These are phyloP conservation scores for Borostomias antarcticus DNA, from an alignment of 2,797 vertebrate species.

Conservation along the genomic window DNA sequence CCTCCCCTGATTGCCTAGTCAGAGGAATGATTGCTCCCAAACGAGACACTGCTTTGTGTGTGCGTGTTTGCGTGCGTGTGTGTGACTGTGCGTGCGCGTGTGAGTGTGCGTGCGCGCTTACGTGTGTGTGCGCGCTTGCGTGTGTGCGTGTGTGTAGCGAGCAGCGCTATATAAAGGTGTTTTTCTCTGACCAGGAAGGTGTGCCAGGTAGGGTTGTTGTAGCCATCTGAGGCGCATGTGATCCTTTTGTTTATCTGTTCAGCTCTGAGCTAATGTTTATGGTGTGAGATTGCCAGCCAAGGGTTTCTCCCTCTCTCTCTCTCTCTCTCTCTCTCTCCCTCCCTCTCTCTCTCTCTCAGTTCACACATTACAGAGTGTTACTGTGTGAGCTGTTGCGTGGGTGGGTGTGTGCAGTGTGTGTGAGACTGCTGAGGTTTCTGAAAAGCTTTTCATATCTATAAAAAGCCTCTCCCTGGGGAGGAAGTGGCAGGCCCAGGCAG, in stretches of 20 bases:
- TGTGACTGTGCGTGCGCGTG: neutral
- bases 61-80: neutral
- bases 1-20: neutral
- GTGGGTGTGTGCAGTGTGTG: slow-evolving; percentile 9
- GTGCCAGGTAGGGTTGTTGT: slow-evolving; percentile 1
- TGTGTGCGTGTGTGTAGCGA: neutral
- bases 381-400: neutral
- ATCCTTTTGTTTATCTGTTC: slow-evolving; percentile 31
- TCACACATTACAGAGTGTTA: slow-evolving; percentile 11
- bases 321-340: too few relatives aligned
- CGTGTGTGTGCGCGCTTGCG: neutral
- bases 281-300: slow-evolving; percentile 6
- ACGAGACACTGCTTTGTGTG: neutral
- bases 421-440: slow-evolving; percentile 42
- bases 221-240: slow-evolving; percentile 23
- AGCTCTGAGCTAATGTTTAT: slow-evolving; percentile 38
- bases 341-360: neutral
- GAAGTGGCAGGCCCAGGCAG: slow-evolving; percentile 52
- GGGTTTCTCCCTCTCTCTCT: too few relatives aligned
- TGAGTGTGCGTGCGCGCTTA: neutral
- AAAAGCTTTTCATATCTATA: slow-evolving; percentile 54
- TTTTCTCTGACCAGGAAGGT: neutral
- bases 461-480: slow-evolving; percentile 58
- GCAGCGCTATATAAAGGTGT: neutral
- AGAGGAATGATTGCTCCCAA: neutral